Evolutionary conservation across 2,888 invertebrate genomes (phyloP).

Genomic region (Galerucella pusilla): DNA sequence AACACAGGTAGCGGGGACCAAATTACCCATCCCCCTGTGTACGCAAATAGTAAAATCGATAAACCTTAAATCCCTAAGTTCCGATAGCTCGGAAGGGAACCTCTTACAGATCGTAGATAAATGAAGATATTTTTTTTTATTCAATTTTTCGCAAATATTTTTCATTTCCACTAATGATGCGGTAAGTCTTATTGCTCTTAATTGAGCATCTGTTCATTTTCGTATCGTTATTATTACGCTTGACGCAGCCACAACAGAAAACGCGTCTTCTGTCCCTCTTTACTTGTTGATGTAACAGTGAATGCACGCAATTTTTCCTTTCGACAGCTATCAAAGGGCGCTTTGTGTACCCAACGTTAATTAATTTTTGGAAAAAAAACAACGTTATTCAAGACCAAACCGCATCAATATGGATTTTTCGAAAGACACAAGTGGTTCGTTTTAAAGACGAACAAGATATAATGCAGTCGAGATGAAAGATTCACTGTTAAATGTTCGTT

Average conservation of each 20-base stretch:
- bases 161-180: constrained; percentile 48
- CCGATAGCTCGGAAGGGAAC: too few species aligned
- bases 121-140: background rate
- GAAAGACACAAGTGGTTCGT: constrained; percentile 5
- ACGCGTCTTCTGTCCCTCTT: constrained; percentile 9
- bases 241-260: constrained; percentile 9
- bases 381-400: constrained; percentile 5
- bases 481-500: background rate
- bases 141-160: constrained; percentile 44
- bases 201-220: constrained; percentile 44
- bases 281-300: constrained; percentile 18
- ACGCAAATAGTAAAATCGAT: too few species aligned
- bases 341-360: constrained; percentile 40
- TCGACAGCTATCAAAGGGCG: constrained; percentile 39
- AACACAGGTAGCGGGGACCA: too few species aligned
- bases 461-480: background rate
- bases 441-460: background rate
- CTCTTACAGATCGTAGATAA: too few species aligned
- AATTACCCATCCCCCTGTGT: too few species aligned
- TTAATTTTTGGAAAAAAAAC: constrained; percentile 25
- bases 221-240: constrained; percentile 37
- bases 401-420: constrained; percentile 5
- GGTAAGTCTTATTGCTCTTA: constrained; percentile 45
- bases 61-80: too few species aligned
- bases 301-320: constrained; percentile 35